Evolutionary conservation across 2,888 invertebrate species (phyloP).

Genomic region (Epicampocera succincta): DNA sequence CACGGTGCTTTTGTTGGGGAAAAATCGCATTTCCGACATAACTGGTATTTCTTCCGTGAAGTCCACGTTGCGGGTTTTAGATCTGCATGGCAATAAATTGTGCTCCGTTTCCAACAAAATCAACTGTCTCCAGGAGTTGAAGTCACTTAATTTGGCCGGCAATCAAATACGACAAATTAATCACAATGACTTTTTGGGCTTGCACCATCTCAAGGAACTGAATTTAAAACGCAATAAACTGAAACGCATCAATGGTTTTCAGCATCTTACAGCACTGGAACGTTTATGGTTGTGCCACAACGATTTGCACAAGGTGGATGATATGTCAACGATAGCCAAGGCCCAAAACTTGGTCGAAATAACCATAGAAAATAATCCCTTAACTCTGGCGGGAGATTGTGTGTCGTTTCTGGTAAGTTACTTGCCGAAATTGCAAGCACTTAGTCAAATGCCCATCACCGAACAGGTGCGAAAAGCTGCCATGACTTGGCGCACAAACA

Average conservation of each 20-base stretch:
- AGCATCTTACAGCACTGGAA: conserved; percentile 89
- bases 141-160: conserved; percentile 95
- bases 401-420: conserved; percentile 91
- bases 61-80: conserved; percentile 91
- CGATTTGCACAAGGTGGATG: conserved; percentile 88
- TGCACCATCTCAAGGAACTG: conserved; percentile 90
- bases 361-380: conserved; percentile 92
- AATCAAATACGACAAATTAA: conserved; percentile 92
- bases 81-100: conserved; percentile 96
- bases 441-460: conserved; percentile 90
- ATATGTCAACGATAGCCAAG: conserved; percentile 91
- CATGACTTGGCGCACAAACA: conserved; percentile 90
- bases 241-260: conserved; percentile 90
- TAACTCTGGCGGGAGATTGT: conserved; percentile 90
- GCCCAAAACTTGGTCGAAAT: conserved; percentile 90
- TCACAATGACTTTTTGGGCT: conserved; percentile 88
- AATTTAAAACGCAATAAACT: conserved; percentile 94
- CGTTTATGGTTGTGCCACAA: conserved; percentile 82
- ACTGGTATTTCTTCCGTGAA: conserved; percentile 77
- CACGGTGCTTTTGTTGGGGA: conserved; percentile 93
- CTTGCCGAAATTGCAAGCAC: conserved; percentile 87
- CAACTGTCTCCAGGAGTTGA: conserved; percentile 87
- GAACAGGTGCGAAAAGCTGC: conserved; percentile 90
- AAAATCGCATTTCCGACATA: conserved; percentile 86
- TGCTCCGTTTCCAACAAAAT: conserved; percentile 81